phyloP scores from a whole-genome alignment of 2,113 vertebrate species.

The Pterophyllum scalare region DNA sequence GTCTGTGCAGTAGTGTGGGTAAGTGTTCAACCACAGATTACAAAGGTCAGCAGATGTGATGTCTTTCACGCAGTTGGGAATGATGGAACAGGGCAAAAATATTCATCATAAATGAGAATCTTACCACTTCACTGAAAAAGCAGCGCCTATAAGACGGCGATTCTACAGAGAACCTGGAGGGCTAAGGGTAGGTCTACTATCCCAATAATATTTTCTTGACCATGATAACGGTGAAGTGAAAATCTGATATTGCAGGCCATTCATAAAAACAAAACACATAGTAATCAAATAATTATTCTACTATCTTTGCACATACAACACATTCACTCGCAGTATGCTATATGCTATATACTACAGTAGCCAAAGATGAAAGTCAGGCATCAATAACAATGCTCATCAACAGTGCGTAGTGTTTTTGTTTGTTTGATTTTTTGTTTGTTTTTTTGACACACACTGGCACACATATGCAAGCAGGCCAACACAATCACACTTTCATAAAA shows the following conservation, averaged over 20 bases:
- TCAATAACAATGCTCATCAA: constrained; percentile 29
- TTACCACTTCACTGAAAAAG: neutral
- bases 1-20: neutral
- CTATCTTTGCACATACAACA: neutral
- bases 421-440: rapidly evolving
- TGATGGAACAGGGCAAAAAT: neutral
- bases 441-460: constrained; percentile 24
- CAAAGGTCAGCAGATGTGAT: neutral
- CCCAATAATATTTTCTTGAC: neutral
- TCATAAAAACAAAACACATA: neutral
- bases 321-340: neutral
- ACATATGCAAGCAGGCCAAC: constrained; percentile 11
- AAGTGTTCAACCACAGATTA: neutral
- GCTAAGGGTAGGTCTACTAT: neutral
- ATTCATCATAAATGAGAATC: constrained; percentile 3
- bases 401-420: constrained; percentile 1
- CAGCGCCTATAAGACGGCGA: neutral
- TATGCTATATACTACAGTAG: neutral
- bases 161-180: neutral
- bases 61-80: neutral
- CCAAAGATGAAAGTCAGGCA: constrained; percentile 8
- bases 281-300: neutral
- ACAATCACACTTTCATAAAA: constrained; percentile 37
- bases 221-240: neutral
- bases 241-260: neutral